phyloP scores from a whole-genome alignment of 2,113 vertebrate genomes.

The Clupea harengus region DNA sequence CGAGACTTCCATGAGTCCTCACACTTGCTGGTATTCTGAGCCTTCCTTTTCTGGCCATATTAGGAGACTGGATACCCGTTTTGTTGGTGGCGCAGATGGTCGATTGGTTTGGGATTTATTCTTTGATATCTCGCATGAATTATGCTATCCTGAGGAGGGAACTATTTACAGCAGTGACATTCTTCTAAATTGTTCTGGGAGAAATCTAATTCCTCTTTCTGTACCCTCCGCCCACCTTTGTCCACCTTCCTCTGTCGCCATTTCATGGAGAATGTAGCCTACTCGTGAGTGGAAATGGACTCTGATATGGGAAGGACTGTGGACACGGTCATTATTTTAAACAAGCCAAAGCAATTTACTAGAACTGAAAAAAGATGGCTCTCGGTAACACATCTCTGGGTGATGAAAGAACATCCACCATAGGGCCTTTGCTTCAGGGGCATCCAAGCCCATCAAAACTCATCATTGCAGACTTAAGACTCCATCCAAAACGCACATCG shows the following conservation, averaged over 20 bases:
- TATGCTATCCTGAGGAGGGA: background rate
- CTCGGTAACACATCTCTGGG: background rate
- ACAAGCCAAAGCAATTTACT: background rate
- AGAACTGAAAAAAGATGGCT: background rate
- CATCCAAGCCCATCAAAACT: background rate
- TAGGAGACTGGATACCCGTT: background rate
- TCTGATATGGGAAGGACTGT: background rate
- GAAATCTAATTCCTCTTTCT: background rate
- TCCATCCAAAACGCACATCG: background rate
- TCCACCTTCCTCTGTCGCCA: background rate
- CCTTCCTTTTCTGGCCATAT: constrained; percentile 14
- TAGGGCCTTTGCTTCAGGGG: background rate
- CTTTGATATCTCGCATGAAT: background rate
- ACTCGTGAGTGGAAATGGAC: background rate
- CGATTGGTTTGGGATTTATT: background rate
- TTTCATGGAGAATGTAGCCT: background rate
- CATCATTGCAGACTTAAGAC: background rate
- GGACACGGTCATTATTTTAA: background rate
- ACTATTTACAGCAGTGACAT: background rate
- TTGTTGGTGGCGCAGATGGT: constrained; percentile 6
- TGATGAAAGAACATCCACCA: background rate
- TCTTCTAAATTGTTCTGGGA: background rate
- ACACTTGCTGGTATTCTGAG: constrained; percentile 1
- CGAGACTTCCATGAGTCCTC: background rate
- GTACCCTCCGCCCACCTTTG: background rate